Conservation (phyloP, 2,113 vertebrate species). For the Laticauda laticaudata region DNA sequence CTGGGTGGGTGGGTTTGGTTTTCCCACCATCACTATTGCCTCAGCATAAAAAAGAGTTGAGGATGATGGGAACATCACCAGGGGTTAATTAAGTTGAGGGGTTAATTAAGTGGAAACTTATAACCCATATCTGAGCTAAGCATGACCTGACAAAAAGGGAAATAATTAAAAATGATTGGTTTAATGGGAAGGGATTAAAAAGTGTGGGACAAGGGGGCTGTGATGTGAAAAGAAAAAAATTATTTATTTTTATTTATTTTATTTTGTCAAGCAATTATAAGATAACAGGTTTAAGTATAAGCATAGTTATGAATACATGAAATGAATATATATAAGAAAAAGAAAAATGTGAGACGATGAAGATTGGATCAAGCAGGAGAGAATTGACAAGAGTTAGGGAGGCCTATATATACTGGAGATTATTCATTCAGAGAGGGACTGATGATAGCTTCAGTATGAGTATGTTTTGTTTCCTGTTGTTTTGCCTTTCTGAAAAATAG, state of each 20-base stretch:
- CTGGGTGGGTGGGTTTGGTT: too few relatives aligned
- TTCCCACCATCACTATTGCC: not conserved
- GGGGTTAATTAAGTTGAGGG: not conserved
- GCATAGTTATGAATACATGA: too few relatives aligned
- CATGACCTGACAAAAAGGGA: not conserved
- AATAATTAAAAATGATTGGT: not conserved
- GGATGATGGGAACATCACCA: not conserved
- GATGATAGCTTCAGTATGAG: not conserved
- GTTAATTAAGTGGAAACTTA: not conserved
- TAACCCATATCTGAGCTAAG: too few relatives aligned
- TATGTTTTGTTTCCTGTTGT: not conserved
- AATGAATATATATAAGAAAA: too few relatives aligned
- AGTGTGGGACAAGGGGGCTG: not conserved
- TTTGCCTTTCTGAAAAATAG: not conserved
- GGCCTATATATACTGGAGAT: too few relatives aligned
- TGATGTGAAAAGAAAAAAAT: not conserved
- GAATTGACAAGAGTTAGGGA: not conserved
- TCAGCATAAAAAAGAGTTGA: not conserved
- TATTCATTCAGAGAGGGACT: too few relatives aligned
- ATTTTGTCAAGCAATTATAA: too few relatives aligned
- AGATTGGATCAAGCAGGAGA: not conserved
- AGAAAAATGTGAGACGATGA: not conserved
- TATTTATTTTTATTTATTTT: too few relatives aligned
- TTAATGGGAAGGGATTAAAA: not conserved
- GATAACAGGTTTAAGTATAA: too few relatives aligned